Percentiles rank a stretch among this genome's conserved stretches.
These are phyloP conservation scores for Seriola rivoliana DNA, from an alignment of 2,113 vertebrate genomes.

Conservation along the genomic window DNA sequence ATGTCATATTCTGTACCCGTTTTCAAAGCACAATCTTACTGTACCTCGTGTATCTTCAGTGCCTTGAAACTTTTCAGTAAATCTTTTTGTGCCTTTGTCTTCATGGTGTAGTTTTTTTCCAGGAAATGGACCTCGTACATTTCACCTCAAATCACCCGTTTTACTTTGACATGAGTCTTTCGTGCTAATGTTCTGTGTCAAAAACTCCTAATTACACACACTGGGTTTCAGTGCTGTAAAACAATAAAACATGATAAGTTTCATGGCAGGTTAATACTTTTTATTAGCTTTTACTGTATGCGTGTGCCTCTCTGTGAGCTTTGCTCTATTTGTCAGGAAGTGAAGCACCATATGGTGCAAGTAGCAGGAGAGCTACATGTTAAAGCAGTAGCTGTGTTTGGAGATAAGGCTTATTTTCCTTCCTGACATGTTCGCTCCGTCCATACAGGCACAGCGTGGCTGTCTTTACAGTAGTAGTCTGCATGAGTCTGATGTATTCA, in stretches of 20 bases:
- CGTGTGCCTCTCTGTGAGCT: slow-evolving; percentile 2
- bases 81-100: neutral
- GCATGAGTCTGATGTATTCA: neutral
- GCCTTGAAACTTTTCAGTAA: neutral
- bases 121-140: neutral
- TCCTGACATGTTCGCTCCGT: slow-evolving; percentile 23
- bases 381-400: slow-evolving; percentile 15
- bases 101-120: neutral
- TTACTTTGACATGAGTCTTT: neutral
- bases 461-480: neutral
- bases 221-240: neutral
- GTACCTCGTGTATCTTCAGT: neutral
- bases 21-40: neutral
- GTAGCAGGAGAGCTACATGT: neutral
- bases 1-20: too few species aligned
- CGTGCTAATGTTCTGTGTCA: neutral
- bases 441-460: neutral
- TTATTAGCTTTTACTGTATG: neutral
- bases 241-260: neutral
- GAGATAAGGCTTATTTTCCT: slow-evolving; percentile 37
- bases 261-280: neutral
- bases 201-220: neutral
- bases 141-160: neutral
- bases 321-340: slow-evolving; percentile 38
- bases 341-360: slow-evolving; percentile 7